Evolutionary conservation across 2,113 vertebrate species (phyloP).

Genomic region (Protomyctophum bolini): DNA sequence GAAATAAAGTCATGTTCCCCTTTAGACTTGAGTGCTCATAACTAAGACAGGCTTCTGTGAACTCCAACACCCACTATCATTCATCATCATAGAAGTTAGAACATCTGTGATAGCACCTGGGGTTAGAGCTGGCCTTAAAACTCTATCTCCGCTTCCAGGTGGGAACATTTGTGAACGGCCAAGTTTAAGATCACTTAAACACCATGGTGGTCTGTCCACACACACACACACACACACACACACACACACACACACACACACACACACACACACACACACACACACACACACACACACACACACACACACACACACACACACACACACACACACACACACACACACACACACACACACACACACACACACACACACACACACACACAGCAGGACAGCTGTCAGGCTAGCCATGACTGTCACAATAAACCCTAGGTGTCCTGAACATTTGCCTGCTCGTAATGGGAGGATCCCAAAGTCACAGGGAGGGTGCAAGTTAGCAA

Average conservation of each 20-base stretch:
- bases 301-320: neutral
- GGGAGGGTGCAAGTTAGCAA: neutral
- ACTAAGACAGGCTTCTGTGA: too few relatives aligned
- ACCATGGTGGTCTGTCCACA: neutral
- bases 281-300: neutral
- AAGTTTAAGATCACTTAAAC: neutral
- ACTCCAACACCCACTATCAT: too few relatives aligned
- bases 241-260: neutral
- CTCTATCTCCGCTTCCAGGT: neutral
- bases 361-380: neutral
- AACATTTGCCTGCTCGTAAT: constrained; percentile 7
- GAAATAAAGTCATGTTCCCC: too few relatives aligned
- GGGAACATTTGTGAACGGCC: neutral
- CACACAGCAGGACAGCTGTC: constrained; percentile 1
- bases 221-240: neutral
- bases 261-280: neutral
- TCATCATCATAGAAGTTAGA: too few relatives aligned
- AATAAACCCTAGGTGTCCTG: neutral
- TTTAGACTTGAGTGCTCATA: too few relatives aligned
- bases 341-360: constrained; percentile 8
- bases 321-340: constrained; percentile 1
- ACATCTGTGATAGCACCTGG: too few relatives aligned
- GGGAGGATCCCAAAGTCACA: neutral
- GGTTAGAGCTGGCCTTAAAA: too few relatives aligned
- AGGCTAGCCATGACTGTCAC: neutral